Evolutionary conservation across 1,140 invertebrate species (phyloP).

Genomic region (Penaeus japonicus): DNA sequence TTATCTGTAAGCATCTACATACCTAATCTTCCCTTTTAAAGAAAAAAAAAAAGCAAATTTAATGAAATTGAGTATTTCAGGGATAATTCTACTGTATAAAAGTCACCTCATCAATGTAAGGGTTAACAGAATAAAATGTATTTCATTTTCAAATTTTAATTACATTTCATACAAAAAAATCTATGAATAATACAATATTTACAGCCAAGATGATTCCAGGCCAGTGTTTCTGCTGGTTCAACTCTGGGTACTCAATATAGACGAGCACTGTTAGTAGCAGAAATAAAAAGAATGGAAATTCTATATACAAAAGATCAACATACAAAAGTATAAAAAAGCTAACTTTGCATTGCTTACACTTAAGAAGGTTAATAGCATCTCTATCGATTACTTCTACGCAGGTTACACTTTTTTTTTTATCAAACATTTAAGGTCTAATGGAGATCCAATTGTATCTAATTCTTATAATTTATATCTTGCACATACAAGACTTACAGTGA

Average conservation of each 20-base stretch:
- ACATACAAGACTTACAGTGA: constrained; percentile 51
- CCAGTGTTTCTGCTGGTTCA: constrained; percentile 54
- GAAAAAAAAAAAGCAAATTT: no score
- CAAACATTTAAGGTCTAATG: constrained; percentile 50
- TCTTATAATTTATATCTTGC: constrained; percentile 55
- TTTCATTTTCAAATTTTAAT: constrained; percentile 33
- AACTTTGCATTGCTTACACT: constrained; percentile 51
- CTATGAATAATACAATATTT: constrained; percentile 56
- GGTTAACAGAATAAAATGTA: no score
- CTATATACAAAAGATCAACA: constrained; percentile 53
- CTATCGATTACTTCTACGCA: constrained; percentile 49
- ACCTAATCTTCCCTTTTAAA: no score
- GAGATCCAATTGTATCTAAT: constrained; percentile 51
- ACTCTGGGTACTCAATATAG: constrained; percentile 22
- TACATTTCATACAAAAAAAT: constrained; percentile 55
- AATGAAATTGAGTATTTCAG: no score
- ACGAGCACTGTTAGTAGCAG: constrained; percentile 46
- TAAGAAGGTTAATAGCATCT: constrained; percentile 56
- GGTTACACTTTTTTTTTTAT: constrained; percentile 37
- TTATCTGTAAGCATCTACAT: no score
- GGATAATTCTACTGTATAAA: no score
- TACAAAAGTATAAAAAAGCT: constrained; percentile 55
- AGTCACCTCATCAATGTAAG: no score
- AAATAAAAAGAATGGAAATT: constrained; percentile 51
- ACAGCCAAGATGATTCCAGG: constrained; percentile 52